Conservation (phyloP, 2,797 vertebrate genomes). For the Chloroceryle amazona region DNA sequence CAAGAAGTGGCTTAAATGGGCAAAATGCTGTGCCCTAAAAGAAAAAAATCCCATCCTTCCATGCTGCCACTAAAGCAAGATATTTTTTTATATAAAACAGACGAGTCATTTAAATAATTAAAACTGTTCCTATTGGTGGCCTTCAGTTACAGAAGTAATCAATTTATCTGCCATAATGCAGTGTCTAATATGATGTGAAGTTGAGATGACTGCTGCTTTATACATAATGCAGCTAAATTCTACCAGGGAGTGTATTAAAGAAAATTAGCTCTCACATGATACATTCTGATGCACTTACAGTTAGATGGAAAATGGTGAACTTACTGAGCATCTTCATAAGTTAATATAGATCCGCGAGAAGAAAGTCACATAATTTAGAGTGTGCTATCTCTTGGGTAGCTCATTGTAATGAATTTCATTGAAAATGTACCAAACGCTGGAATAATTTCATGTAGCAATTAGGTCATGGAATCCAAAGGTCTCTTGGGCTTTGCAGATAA, state of each 20-base stretch:
- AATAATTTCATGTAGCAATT: constrained; percentile 51
- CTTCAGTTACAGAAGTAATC: constrained; percentile 55
- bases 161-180: constrained; percentile 41
- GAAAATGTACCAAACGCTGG: background rate
- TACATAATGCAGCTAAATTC: constrained; percentile 42
- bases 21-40: background rate
- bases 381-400: background rate
- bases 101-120: constrained; percentile 41
- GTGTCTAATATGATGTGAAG: constrained; percentile 27
- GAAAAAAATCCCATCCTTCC: background rate
- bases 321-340: background rate
- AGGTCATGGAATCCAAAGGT: constrained; percentile 19
- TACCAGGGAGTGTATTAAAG: constrained; percentile 45
- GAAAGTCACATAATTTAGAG: background rate
- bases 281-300: background rate
- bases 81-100: background rate
- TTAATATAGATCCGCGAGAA: constrained; percentile 13
- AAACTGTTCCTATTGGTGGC: background rate
- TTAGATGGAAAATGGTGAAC: constrained; percentile 16
- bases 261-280: constrained; percentile 19
- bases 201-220: constrained; percentile 40
- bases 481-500: constrained; percentile 4
- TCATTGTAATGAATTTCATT: constrained; percentile 39
- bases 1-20: background rate
- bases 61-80: background rate